These are phyloP conservation scores for Leptatherina wallacei DNA, from an alignment of 2,797 vertebrate genomes.

Conservation along the genomic window DNA sequence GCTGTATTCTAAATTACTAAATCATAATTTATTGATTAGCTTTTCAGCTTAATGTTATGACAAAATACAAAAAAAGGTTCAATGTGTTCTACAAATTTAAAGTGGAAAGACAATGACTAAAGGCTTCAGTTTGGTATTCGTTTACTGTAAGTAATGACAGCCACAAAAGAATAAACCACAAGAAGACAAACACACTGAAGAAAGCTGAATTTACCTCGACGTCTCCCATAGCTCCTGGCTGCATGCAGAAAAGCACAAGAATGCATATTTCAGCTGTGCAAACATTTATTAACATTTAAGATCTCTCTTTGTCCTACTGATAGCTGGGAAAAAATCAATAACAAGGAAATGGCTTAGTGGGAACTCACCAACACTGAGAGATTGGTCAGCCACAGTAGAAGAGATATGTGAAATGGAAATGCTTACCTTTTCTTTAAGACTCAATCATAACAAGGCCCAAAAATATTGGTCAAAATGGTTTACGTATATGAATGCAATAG, in stretches of 20 bases:
- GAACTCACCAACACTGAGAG: too few species aligned
- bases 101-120: not conserved
- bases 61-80: not conserved
- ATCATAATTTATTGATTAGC: not conserved
- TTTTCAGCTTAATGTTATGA: not conserved
- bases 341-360: too few species aligned
- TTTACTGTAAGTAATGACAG: constrained; percentile 45
- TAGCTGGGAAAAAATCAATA: too few species aligned
- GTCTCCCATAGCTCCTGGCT: constrained; percentile 99
- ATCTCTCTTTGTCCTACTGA: constrained; percentile 10
- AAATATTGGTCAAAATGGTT: too few species aligned
- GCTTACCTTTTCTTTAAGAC: too few species aligned
- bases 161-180: constrained; percentile 56
- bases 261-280: constrained; percentile 66
- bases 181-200: constrained; percentile 60
- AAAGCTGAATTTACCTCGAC: constrained; percentile 93
- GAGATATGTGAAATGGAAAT: too few species aligned
- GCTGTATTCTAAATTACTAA: not conserved
- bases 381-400: too few species aligned
- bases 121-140: constrained; percentile 44
- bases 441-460: too few species aligned
- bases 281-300: constrained; percentile 35
- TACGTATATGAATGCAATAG: too few species aligned
- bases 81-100: not conserved
- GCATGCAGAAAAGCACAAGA: constrained; percentile 95